A percentile compares a stretch with the other conserved stretches of the same genome.
These are phyloP conservation scores for Chymomyza procnemis DNA, from an alignment of 2,888 invertebrate genomes.

Conservation along the genomic window DNA sequence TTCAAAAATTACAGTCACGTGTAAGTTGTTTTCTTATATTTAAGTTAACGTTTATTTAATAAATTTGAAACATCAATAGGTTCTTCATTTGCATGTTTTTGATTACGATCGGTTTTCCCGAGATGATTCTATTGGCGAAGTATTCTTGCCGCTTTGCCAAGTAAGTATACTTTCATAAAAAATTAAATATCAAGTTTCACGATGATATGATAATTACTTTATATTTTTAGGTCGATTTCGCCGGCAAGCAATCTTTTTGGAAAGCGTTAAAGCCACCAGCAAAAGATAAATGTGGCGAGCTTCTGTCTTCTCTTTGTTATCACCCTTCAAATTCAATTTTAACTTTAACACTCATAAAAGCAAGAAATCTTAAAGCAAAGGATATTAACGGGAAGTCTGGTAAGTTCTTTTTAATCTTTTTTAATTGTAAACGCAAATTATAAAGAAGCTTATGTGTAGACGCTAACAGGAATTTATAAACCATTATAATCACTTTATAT, in stretches of 20 bases:
- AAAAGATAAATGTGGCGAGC: slow-evolving; percentile 95
- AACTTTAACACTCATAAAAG: slow-evolving; percentile 93
- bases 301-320: slow-evolving; percentile 95
- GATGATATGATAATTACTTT: not conserved
- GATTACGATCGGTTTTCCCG: slow-evolving; percentile 96
- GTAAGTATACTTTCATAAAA: slow-evolving; percentile 79
- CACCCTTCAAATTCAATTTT: slow-evolving; percentile 96
- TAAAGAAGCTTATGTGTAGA: too few relatives aligned
- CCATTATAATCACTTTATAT: too few relatives aligned
- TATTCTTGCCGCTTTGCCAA: slow-evolving; percentile 94
- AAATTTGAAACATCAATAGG: slow-evolving; percentile 74
- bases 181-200: too few relatives aligned
- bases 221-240: slow-evolving; percentile 87
- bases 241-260: slow-evolving; percentile 96
- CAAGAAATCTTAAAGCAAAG: slow-evolving; percentile 95
- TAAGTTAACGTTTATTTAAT: not conserved
- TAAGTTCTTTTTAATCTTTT: slow-evolving; percentile 79
- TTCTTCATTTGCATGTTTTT: slow-evolving; percentile 94
- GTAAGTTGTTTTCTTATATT: too few relatives aligned
- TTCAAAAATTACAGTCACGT: slow-evolving; percentile 94
- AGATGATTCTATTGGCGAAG: slow-evolving; percentile 96
- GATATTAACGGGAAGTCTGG: slow-evolving; percentile 97
- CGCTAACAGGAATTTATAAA: too few relatives aligned
- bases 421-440: too few relatives aligned
- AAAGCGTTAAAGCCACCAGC: slow-evolving; percentile 94